Evolutionary conservation across 2,113 vertebrate species (phyloP).

Genomic region (Rhizomys pruinosus): DNA sequence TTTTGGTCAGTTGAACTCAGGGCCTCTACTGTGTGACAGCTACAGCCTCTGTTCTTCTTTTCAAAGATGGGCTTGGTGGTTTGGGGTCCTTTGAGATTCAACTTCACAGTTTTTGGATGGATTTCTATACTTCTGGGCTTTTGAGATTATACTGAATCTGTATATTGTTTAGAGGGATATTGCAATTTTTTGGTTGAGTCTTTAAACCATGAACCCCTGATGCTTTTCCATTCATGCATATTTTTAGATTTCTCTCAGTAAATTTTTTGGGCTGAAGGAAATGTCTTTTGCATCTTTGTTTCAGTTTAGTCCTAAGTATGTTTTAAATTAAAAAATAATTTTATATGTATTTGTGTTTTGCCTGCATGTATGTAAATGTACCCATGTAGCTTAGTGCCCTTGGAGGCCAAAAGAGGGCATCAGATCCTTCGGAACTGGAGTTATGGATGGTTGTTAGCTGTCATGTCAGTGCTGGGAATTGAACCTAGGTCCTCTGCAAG

Average conservation of each 20-base stretch:
- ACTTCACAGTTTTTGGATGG: not conserved
- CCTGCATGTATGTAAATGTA: too few relatives aligned
- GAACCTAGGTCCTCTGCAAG: too few relatives aligned
- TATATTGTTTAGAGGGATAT: not conserved
- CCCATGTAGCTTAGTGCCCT: too few relatives aligned
- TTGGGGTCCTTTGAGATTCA: not conserved
- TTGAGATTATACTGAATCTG: not conserved
- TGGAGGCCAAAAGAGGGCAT: too few relatives aligned
- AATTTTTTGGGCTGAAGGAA: slow-evolving; percentile 35
- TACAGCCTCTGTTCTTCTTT: not conserved
- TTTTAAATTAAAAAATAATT: not conserved
- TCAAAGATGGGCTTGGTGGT: not conserved
- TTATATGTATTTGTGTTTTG: too few relatives aligned
- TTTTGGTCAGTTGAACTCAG: not conserved
- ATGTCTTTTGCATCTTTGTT: slow-evolving; percentile 24
- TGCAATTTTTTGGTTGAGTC: not conserved
- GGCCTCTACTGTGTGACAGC: rapidly evolving
- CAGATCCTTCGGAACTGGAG: too few relatives aligned
- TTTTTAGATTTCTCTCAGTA: slow-evolving; percentile 28
- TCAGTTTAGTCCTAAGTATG: not conserved
- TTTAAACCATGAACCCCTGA: not conserved
- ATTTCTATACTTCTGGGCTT: slow-evolving; percentile 33
- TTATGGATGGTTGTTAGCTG: too few relatives aligned
- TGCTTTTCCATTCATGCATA: not conserved
- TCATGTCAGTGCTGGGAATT: too few relatives aligned